Evolutionary conservation across 64 coral and sea anemone species (phyloP).

Genomic region (Montipora efflorescens): DNA sequence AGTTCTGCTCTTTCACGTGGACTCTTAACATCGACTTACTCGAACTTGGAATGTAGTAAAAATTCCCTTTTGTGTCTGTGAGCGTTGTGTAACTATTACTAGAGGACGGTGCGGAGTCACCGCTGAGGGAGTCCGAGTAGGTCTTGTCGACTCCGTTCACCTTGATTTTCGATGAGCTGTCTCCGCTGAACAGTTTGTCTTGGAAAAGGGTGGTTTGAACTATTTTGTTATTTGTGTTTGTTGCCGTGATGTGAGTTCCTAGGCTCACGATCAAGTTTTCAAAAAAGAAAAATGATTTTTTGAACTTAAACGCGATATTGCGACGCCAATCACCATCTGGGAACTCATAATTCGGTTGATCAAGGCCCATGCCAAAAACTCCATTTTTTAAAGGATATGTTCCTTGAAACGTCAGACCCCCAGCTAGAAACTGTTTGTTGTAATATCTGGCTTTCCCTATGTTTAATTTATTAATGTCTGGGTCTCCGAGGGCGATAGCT

Average conservation of each 20-base stretch:
- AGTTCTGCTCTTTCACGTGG: not conserved
- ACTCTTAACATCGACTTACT: not conserved
- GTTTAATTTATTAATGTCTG: slow-evolving; percentile 28
- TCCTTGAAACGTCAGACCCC: slow-evolving; percentile 57
- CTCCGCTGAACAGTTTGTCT: slow-evolving; percentile 48
- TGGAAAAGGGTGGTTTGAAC: slow-evolving; percentile 80
- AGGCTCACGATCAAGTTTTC: slow-evolving; percentile 66
- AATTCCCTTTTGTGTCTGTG: slow-evolving; percentile 40
- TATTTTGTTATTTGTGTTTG: not conserved
- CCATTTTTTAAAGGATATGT: slow-evolving; percentile 42
- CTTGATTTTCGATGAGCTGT: not conserved
- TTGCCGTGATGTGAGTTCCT: slow-evolving; percentile 64
- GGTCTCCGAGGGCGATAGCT: slow-evolving; percentile 25
- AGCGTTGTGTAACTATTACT: not conserved
- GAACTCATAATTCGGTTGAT: slow-evolving; percentile 41
- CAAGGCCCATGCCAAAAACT: slow-evolving; percentile 83
- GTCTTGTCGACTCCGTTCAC: not conserved
- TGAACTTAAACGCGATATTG: slow-evolving; percentile 49
- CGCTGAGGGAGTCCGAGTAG: not conserved
- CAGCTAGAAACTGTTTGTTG: slow-evolving; percentile 29
- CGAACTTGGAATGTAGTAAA: slow-evolving; percentile 57
- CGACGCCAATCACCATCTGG: not conserved
- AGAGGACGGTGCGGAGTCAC: not conserved
- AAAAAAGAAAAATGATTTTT: slow-evolving; percentile 82
- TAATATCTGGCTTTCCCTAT: slow-evolving; percentile 32